Percentiles rank a stretch among this genome's conserved stretches.
phyloP scores from a whole-genome alignment of 35 echinoderm and acorn worm genomes.

The Stichopus chloronotus region DNA sequence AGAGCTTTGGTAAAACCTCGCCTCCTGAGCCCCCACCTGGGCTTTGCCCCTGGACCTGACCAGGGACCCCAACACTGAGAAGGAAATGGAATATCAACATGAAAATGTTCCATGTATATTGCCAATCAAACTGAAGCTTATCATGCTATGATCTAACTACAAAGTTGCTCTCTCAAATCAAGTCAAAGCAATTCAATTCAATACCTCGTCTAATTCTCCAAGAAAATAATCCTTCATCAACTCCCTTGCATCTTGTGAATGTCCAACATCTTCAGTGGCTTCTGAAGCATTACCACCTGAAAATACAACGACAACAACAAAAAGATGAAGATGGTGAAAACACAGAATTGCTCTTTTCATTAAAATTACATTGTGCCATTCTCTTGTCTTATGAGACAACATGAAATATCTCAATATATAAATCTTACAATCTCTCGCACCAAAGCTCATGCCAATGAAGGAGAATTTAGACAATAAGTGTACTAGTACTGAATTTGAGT shows the following conservation, averaged over 20 bases:
- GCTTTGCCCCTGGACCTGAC: too few species aligned
- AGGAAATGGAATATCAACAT: too few species aligned
- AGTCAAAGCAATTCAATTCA: neutral
- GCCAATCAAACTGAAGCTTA: too few species aligned
- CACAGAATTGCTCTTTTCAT: neutral
- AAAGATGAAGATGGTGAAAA: slow-evolving; percentile 34
- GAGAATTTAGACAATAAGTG: too few species aligned
- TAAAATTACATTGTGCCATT: neutral
- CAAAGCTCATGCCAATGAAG: too few species aligned
- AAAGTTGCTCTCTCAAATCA: neutral
- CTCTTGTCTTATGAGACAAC: neutral
- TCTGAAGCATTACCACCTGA: slow-evolving; percentile 90
- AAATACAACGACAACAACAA: slow-evolving; percentile 34
- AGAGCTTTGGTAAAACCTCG: too few species aligned
- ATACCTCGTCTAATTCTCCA: slow-evolving; percentile 88
- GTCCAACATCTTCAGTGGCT: slow-evolving; percentile 98
- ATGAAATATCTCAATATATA: neutral
- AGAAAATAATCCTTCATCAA: slow-evolving; percentile 92
- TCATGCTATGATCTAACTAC: too few species aligned
- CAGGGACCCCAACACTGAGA: too few species aligned
- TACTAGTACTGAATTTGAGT: too few species aligned
- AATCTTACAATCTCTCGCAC: too few species aligned
- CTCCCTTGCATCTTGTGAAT: slow-evolving; percentile 97
- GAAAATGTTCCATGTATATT: too few species aligned
- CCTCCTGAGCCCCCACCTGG: too few species aligned